A percentile compares a stretch with the other conserved stretches of the same genome.
Conservation (phyloP, 2,888 invertebrate genomes). For the Oeneis ivallda region DNA sequence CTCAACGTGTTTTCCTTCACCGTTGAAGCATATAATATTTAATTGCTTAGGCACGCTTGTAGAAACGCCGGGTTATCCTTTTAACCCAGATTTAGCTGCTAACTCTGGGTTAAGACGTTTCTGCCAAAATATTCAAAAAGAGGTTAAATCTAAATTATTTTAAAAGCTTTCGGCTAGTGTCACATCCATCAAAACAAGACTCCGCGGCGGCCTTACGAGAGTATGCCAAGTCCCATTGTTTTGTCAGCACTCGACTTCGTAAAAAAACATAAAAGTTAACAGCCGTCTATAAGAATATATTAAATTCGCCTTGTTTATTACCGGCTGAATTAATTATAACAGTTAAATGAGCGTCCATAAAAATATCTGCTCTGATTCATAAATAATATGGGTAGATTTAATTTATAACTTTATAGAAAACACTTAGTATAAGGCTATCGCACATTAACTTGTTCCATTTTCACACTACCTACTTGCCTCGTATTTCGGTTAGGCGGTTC, state of each 20-base stretch:
- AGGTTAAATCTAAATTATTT: too few relatives aligned
- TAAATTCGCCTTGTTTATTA: conserved; percentile 67
- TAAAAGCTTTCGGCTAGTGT: not conserved
- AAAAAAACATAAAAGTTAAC: conserved; percentile 55
- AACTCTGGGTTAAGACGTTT: too few relatives aligned
- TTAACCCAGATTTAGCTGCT: too few relatives aligned
- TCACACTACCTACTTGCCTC: too few relatives aligned
- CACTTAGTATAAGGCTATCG: conserved; percentile 12
- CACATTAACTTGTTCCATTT: not conserved
- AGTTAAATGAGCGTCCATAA: conserved; percentile 69
- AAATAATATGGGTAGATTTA: conserved; percentile 43
- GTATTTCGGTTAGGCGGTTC: too few relatives aligned
- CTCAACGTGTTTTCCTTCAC: too few relatives aligned
- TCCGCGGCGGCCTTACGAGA: conserved; percentile 39
- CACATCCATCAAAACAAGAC: conserved; percentile 39
- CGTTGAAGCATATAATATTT: too few relatives aligned
- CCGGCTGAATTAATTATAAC: conserved; percentile 71
- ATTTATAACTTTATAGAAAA: conserved; percentile 38
- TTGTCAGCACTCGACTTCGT: conserved; percentile 51
- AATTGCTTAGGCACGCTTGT: too few relatives aligned
- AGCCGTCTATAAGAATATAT: conserved; percentile 60
- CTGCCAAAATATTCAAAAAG: too few relatives aligned
- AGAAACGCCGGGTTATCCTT: too few relatives aligned
- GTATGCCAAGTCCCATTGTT: conserved; percentile 45
- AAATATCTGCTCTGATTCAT: conserved; percentile 66